phyloP scores from a whole-genome alignment of 23 tunicate species.

The Trididemnum nubilum region DNA sequence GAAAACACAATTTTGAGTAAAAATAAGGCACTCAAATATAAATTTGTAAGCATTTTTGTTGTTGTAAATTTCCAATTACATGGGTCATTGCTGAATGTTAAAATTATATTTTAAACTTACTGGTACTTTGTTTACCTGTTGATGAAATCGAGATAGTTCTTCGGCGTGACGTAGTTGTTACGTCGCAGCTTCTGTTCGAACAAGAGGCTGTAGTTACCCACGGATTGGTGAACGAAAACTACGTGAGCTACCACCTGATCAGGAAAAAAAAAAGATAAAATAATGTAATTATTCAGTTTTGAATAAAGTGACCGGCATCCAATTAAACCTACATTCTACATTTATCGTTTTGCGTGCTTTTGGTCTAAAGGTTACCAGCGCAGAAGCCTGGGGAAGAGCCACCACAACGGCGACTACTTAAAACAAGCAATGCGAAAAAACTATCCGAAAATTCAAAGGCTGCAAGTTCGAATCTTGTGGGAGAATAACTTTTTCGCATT shows the following conservation, averaged over 20 bases:
- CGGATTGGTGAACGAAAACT: slow-evolving; percentile 94
- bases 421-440: too few species aligned
- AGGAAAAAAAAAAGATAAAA: neutral
- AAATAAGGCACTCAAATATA: too few species aligned
- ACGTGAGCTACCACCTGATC: slow-evolving; percentile 89
- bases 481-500: too few species aligned
- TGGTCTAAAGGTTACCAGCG: too few species aligned
- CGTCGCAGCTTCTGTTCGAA: slow-evolving; percentile 93
- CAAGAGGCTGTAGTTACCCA: slow-evolving; percentile 70
- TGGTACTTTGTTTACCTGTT: slow-evolving; percentile 75
- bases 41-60: too few species aligned
- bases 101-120: too few species aligned
- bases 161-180: slow-evolving; percentile 98
- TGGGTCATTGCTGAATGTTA: neutral
- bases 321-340: neutral
- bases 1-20: too few species aligned
- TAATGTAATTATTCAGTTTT: neutral
- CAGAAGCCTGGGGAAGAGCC: too few species aligned
- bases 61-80: too few species aligned
- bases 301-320: neutral
- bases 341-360: neutral
- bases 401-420: too few species aligned
- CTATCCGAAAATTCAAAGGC: too few species aligned
- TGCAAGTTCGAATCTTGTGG: too few species aligned
- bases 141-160: slow-evolving; percentile 97